Conservation (phyloP, 2,888 invertebrate genomes). For the Podabrus alpinus region DNA sequence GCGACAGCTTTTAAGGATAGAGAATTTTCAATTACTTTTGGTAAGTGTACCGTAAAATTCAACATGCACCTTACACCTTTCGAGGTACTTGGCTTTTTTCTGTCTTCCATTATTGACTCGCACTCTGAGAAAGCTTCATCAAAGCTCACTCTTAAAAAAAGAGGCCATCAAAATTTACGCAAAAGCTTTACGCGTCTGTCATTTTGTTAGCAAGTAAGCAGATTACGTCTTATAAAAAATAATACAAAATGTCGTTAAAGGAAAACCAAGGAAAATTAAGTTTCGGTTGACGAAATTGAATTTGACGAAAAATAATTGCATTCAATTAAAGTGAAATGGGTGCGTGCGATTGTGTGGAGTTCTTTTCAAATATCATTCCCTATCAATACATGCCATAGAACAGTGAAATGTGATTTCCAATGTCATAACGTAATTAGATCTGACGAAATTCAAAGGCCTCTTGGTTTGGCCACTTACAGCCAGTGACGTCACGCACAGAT, state of each 20-base stretch:
- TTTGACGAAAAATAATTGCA: constrained; percentile 7
- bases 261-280: not conserved
- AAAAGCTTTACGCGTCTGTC: not conserved
- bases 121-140: not conserved
- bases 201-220: constrained; percentile 1
- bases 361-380: constrained; percentile 21
- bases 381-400: constrained; percentile 31
- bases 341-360: constrained; percentile 3
- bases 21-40: constrained; percentile 29
- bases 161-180: not conserved
- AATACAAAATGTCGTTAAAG: not conserved
- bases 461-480: constrained; percentile 41
- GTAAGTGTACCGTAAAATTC: constrained; percentile 27
- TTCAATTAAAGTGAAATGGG: constrained; percentile 22
- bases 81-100: constrained; percentile 22
- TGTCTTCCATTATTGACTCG: not conserved
- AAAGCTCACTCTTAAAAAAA: not conserved
- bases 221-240: not conserved
- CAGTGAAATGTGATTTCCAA: constrained; percentile 40
- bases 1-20: constrained; percentile 17
- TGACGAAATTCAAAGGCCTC: constrained; percentile 43
- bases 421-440: constrained; percentile 43
- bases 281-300: not conserved
- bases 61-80: constrained; percentile 25
- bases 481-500: constrained; percentile 42